Conservation (phyloP, 92 coral and sea anemone genomes). For the Actinernus sp. region DNA sequence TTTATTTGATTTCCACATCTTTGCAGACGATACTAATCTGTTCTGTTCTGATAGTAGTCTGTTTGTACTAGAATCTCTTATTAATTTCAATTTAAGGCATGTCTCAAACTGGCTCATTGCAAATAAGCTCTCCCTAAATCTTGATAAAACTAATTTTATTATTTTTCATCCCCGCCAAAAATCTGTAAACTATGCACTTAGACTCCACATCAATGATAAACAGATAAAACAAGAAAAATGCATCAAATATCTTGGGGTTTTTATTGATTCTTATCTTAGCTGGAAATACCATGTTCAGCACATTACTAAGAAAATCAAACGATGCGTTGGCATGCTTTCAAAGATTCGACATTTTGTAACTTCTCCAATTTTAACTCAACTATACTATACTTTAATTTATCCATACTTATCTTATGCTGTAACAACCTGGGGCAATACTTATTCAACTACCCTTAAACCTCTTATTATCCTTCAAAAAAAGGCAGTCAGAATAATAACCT, state of each 20-base stretch:
- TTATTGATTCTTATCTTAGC: conserved; percentile 17
- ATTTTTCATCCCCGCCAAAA: conserved; percentile 33
- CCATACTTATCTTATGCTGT: conserved; percentile 34
- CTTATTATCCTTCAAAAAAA: conserved; percentile 34
- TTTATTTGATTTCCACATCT: conserved; percentile 18
- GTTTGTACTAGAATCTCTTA: background rate
- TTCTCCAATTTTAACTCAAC: conserved; percentile 2
- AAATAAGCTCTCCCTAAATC: conserved; percentile 16
- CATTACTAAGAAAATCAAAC: background rate
- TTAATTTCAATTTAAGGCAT: background rate
- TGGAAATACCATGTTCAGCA: conserved; percentile 3
- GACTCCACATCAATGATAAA: conserved; percentile 10
- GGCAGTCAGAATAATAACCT: conserved; percentile 35
- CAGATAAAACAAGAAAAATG: conserved; percentile 10
- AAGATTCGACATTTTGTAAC: conserved; percentile 9
- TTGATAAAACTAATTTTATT: conserved; percentile 32
- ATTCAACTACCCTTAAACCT: conserved; percentile 34
- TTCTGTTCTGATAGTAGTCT: conserved; percentile 9
- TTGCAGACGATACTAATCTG: conserved; percentile 29
- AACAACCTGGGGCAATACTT: conserved; percentile 62
- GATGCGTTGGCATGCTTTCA: conserved; percentile 15
- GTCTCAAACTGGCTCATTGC: conserved; percentile 13
- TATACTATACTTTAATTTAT: conserved; percentile 26
- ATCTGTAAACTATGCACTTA: background rate
- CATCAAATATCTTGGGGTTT: conserved; percentile 21